Percentiles rank a stretch among this genome's conserved stretches.
These are phyloP conservation scores for Eudemis profundana DNA, from an alignment of 2,888 invertebrate species.

Conservation along the genomic window DNA sequence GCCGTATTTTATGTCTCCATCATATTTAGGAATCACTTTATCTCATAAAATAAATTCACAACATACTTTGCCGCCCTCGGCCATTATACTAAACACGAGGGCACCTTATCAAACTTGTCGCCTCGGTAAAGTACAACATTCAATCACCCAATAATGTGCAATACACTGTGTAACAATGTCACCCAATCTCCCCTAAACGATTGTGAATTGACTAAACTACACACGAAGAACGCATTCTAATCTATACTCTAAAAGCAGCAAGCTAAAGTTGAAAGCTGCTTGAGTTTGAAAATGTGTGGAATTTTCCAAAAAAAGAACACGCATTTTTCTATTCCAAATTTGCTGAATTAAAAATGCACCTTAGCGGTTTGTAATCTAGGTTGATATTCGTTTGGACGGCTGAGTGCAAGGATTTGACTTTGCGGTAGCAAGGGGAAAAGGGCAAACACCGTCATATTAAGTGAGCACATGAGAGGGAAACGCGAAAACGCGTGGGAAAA, in stretches of 20 bases:
- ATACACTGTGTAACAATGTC: slow-evolving; percentile 84
- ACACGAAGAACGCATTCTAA: slow-evolving; percentile 44
- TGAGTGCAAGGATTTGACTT: slow-evolving; percentile 53
- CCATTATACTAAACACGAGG: slow-evolving; percentile 67
- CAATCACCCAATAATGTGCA: slow-evolving; percentile 85
- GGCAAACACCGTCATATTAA: slow-evolving; percentile 84
- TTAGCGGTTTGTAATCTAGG: slow-evolving; percentile 47
- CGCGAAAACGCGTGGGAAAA: slow-evolving; percentile 84
- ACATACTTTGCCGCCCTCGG: slow-evolving; percentile 47
- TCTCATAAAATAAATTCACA: slow-evolving; percentile 35
- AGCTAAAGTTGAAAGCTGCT: slow-evolving; percentile 23
- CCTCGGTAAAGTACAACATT: slow-evolving; percentile 77
- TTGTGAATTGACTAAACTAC: slow-evolving; percentile 54
- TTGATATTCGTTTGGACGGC: slow-evolving; percentile 48
- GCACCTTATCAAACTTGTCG: slow-evolving; percentile 81
- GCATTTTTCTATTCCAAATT: slow-evolving; percentile 64
- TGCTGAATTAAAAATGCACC: background rate
- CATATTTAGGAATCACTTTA: slow-evolving; percentile 34
- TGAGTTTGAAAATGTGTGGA: slow-evolving; percentile 46
- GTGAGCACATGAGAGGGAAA: slow-evolving; percentile 85
- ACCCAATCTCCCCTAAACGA: slow-evolving; percentile 66
- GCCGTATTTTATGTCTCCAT: slow-evolving; percentile 6
- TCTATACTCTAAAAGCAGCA: slow-evolving; percentile 47
- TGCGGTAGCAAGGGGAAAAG: slow-evolving; percentile 69
- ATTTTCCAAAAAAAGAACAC: slow-evolving; percentile 66